Percentiles rank a stretch among this genome's conserved stretches.
phyloP scores from a whole-genome alignment of 2,888 invertebrate genomes.

The Acanthosoma haemorrhoidale region DNA sequence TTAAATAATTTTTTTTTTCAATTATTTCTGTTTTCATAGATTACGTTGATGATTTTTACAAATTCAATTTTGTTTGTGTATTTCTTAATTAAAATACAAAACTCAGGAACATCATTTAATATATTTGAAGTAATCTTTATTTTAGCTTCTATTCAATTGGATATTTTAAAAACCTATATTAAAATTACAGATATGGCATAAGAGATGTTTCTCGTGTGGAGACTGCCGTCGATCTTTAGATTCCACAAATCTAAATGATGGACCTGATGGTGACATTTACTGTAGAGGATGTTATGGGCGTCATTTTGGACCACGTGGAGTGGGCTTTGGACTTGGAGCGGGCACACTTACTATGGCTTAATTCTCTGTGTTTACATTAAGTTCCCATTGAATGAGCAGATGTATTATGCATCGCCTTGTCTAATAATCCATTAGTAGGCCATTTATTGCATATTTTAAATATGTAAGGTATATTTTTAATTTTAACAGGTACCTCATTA shows the following conservation, averaged over 20 bases:
- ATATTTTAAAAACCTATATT: background rate
- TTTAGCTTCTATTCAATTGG: background rate
- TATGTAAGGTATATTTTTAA: slow-evolving; percentile 2
- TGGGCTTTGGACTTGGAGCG: slow-evolving; percentile 86
- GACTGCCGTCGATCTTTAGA: slow-evolving; percentile 82
- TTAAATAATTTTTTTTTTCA: too few relatives aligned
- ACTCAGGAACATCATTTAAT: too few relatives aligned
- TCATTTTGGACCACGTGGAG: slow-evolving; percentile 81
- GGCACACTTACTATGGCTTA: slow-evolving; percentile 83
- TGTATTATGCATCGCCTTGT: slow-evolving; percentile 16
- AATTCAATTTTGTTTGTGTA: too few relatives aligned
- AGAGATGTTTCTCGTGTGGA: slow-evolving; percentile 86
- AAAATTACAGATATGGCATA: slow-evolving; percentile 67
- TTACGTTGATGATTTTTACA: too few relatives aligned
- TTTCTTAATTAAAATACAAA: too few relatives aligned
- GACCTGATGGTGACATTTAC: slow-evolving; percentile 88
- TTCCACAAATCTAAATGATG: slow-evolving; percentile 85
- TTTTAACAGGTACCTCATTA: background rate
- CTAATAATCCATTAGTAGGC: background rate
- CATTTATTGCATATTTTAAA: slow-evolving; percentile 7
- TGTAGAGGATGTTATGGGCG: slow-evolving; percentile 85
- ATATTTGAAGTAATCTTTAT: background rate
- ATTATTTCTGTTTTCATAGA: too few relatives aligned
- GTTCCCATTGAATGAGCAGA: background rate
- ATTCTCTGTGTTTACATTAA: slow-evolving; percentile 11